Percentiles rank a stretch among this genome's conserved stretches.
Evolutionary conservation across 53 echinoderm and acorn worm genomes (phyloP).

Genomic region (Temnopleurus reevesii): DNA sequence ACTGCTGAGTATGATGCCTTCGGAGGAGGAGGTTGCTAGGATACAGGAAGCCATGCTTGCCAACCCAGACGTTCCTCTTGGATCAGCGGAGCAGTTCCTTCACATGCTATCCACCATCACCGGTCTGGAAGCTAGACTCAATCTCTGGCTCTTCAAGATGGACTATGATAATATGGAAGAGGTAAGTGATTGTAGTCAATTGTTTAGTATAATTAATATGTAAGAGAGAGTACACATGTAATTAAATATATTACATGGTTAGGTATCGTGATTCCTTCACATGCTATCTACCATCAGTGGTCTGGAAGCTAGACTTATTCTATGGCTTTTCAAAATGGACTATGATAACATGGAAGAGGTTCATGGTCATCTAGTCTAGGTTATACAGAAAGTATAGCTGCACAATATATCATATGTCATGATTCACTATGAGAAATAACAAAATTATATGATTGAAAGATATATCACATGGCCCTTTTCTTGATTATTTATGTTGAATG

Average conservation of each 20-base stretch:
- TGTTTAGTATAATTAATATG: too few species aligned
- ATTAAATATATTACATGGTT: too few species aligned
- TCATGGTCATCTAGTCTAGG: too few species aligned
- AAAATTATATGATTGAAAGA: too few species aligned
- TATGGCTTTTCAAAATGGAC: slow-evolving; percentile 97
- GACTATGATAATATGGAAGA: slow-evolving; percentile 96
- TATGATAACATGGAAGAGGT: slow-evolving; percentile 92
- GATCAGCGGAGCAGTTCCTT: slow-evolving; percentile 94
- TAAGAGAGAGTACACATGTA: too few species aligned
- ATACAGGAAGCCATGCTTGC: slow-evolving; percentile 81
- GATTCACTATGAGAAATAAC: too few species aligned
- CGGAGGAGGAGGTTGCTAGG: slow-evolving; percentile 77
- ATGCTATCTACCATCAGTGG: slow-evolving; percentile 79
- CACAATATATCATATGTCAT: too few species aligned
- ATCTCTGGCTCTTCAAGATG: slow-evolving; percentile 97
- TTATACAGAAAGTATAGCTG: too few species aligned
- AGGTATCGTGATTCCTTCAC: slow-evolving; percentile 83
- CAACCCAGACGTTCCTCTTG: slow-evolving; percentile 88
- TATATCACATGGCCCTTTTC: too few species aligned
- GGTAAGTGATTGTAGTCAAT: too few species aligned
- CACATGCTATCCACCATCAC: slow-evolving; percentile 83
- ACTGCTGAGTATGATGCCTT: slow-evolving; percentile 87
- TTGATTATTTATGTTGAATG: too few species aligned
- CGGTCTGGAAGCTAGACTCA: slow-evolving; percentile 88
- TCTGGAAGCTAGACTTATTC: slow-evolving; percentile 80